Base-by-base conservation (phyloP, 2,888 invertebrate species). In the Noctua fimbriata region DNA sequence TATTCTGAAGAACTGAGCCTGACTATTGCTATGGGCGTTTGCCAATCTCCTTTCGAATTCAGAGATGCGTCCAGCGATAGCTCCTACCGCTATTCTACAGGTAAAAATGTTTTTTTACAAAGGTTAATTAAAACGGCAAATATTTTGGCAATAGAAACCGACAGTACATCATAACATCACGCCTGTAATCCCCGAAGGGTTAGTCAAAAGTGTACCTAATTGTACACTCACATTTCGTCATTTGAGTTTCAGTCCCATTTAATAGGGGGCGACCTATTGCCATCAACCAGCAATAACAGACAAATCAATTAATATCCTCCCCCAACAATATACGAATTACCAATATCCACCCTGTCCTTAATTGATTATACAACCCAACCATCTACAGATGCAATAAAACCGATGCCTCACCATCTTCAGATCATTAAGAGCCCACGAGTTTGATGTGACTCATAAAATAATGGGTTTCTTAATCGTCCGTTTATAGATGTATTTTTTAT, bases 371-470 rank as follows among this genome's bases (percentile, higher is more conserved):
- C 52, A 65, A 18, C 63, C 55, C 63, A 32, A 6, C 16, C 63
- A 44, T 12, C 32, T 18, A 80, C 28, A 52, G 36, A 14, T 36
- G 7, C 74, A 66, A 79, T 82, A 58, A 80, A 83, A 72, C 49
- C 72, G 18, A 83, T 49, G 52, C 9, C 3, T 44, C 21, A 2
- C 65, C 78, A 67, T 47, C n/a, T 60, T 49, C 24, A 14, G 55
- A 55, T 72, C 36, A 44, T 83, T 67, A 78, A 78, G 44, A 44
- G 28, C n/a, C 16, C 36, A 41, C 21, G 18, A 28, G n/a, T 65
- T 78, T 78, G 52, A 69, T 69, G 12, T 12, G 16, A 16, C 60
- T 63, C 79, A 41, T 83, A 79, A 82, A 79, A 28, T 65, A 69
- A 70, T 69, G 32, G 28, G 9, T 71, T 78, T 18, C 52, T 69